These are phyloP conservation scores for Ganaspis sp. DNA, from an alignment of 1,140 invertebrate species.

Conservation along the genomic window DNA sequence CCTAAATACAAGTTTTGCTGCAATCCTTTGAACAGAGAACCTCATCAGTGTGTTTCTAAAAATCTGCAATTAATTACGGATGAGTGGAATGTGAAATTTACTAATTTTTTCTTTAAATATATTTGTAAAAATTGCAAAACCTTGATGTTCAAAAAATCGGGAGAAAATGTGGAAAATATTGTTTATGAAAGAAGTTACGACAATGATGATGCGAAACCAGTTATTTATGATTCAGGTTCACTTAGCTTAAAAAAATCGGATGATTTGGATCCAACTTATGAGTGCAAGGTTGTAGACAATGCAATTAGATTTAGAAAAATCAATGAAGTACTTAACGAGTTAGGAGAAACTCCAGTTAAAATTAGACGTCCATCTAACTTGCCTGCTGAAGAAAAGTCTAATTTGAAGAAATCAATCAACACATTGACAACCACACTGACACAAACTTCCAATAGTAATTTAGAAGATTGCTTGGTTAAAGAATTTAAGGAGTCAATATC, in stretches of 20 bases:
- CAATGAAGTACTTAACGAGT: slow-evolving; percentile 29
- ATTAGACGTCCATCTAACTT: neutral
- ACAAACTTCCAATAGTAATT: neutral
- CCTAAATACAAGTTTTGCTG: neutral
- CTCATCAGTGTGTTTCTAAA: neutral
- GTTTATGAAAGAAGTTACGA: too few relatives aligned
- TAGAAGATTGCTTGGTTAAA: slow-evolving; percentile 15
- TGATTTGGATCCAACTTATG: slow-evolving; percentile 25
- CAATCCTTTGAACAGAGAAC: neutral
- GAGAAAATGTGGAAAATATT: neutral
- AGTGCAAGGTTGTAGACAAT: neutral
- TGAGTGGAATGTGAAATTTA: neutral
- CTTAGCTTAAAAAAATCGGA: neutral
- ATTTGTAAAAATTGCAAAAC: neutral
- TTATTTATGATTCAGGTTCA: too few relatives aligned
- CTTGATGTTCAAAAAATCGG: neutral
- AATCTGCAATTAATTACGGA: neutral
- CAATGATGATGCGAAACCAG: too few relatives aligned
- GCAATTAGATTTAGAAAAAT: slow-evolving; percentile 20
- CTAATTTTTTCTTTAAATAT: neutral
- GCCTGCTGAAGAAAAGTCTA: neutral
- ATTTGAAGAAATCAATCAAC: neutral
- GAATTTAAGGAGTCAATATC: slow-evolving; percentile 6
- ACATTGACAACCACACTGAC: neutral
- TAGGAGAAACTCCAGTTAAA: slow-evolving; percentile 31